phyloP scores from a whole-genome alignment of 1,140 invertebrate species.

The Anagrus nilaparvatae region DNA sequence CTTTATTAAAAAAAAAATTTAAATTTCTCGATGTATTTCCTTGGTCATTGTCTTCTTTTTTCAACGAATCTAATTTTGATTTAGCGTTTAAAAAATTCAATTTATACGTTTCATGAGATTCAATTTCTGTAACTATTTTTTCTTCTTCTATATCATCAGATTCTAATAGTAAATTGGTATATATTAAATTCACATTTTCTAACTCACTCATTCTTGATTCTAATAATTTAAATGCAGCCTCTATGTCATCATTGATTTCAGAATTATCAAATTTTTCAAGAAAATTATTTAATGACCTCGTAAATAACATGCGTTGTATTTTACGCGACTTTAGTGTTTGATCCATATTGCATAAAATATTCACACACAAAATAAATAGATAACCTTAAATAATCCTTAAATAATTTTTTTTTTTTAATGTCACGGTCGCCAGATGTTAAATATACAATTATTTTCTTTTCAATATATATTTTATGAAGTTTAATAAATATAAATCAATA shows the following conservation, averaged over 20 bases:
- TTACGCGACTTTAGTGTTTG: no score
- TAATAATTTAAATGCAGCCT: slow-evolving; percentile 11
- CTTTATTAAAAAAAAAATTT: not conserved
- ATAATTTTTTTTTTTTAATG: no score
- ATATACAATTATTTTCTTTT: no score
- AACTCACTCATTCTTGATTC: slow-evolving; percentile 13
- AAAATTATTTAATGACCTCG: no score
- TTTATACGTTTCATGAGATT: slow-evolving; percentile 16
- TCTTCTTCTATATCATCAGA: not conserved
- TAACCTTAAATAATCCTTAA: no score
- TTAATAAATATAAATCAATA: no score
- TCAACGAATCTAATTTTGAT: not conserved
- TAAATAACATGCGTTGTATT: no score
- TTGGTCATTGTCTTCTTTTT: not conserved
- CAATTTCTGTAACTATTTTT: slow-evolving; percentile 10
- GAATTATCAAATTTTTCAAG: no score
- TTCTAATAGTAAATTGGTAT: slow-evolving; percentile 1
- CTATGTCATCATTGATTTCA: not conserved
- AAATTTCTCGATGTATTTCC: not conserved
- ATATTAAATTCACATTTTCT: slow-evolving; percentile 9
- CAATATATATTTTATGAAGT: no score
- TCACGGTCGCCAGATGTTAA: no score
- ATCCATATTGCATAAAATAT: no score
- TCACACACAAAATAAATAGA: no score
- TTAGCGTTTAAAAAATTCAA: slow-evolving; percentile 9